A percentile compares a stretch with the other conserved stretches of the same genome.
Evolutionary conservation across 2,888 invertebrate species (phyloP).

Genomic region (Copidosoma aretas): DNA sequence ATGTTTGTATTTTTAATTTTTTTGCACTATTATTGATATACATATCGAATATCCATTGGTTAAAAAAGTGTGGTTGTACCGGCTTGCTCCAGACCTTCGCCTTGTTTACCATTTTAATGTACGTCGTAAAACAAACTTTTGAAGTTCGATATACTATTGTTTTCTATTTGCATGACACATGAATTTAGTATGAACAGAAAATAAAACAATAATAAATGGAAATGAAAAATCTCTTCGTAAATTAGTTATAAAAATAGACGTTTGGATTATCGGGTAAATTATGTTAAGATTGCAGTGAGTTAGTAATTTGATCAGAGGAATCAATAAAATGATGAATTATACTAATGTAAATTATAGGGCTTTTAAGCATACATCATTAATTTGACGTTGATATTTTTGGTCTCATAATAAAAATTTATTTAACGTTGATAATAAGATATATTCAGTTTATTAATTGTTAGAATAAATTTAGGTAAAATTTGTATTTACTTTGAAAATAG

Average conservation of each 20-base stretch:
- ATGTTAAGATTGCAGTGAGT: constrained; percentile 47
- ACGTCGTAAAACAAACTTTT: neutral
- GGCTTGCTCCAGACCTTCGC: constrained; percentile 61
- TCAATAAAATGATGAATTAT: constrained; percentile 26
- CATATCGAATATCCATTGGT: constrained; percentile 30
- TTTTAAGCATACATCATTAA: constrained; percentile 13
- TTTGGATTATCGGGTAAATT: no score
- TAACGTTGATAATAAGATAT: constrained; percentile 24
- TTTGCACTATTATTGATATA: neutral
- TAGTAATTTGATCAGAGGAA: constrained; percentile 42
- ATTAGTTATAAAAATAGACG: no score
- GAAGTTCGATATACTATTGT: no score
- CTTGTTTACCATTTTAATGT: constrained; percentile 35
- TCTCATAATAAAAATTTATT: constrained; percentile 28
- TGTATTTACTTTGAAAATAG: constrained; percentile 31
- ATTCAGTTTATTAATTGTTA: constrained; percentile 24
- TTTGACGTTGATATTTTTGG: constrained; percentile 14
- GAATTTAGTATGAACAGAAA: no score
- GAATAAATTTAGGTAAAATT: constrained; percentile 33
- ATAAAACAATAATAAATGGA: no score
- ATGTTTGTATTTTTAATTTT: neutral
- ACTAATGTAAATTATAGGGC: constrained; percentile 17
- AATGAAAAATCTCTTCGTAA: no score
- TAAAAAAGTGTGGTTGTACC: constrained; percentile 59
- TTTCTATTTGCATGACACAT: no score